Percentiles rank a stretch among this genome's conserved stretches.
These are phyloP conservation scores for Tromatobia lineatoria DNA, from an alignment of 2,888 invertebrate genomes.

Conservation along the genomic window DNA sequence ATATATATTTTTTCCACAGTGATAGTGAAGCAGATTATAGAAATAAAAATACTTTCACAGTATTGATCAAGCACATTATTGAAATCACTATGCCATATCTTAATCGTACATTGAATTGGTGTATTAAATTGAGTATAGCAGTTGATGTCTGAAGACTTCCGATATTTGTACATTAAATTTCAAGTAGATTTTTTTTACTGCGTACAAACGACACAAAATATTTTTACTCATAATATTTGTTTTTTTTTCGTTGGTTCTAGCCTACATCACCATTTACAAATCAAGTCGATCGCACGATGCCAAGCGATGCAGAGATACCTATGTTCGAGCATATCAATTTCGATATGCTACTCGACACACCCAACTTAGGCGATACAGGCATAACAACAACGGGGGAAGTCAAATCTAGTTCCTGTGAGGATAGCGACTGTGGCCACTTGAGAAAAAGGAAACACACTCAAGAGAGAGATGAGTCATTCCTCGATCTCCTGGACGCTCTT, in stretches of 20 bases:
- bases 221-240: neutral
- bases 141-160: too few relatives aligned
- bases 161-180: too few relatives aligned
- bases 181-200: too few relatives aligned
- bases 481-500: slow-evolving; percentile 17
- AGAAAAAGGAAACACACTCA: slow-evolving; percentile 11
- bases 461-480: slow-evolving; percentile 12
- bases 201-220: neutral
- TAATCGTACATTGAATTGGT: too few relatives aligned
- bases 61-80: too few relatives aligned
- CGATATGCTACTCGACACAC: slow-evolving; percentile 17
- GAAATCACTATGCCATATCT: too few relatives aligned
- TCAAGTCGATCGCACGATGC: slow-evolving; percentile 10
- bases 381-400: neutral
- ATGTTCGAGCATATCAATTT: slow-evolving; percentile 9
- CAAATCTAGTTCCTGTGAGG: neutral
- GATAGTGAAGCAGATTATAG: too few relatives aligned
- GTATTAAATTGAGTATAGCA: too few relatives aligned
- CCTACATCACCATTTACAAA: slow-evolving; percentile 56
- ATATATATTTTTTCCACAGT: too few relatives aligned
- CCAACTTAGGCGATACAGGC: too few relatives aligned
- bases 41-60: too few relatives aligned
- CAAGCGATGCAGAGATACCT: neutral
- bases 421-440: neutral
- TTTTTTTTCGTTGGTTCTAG: slow-evolving; percentile 36